Evolutionary conservation across 2,113 vertebrate species (phyloP).

Genomic region (Rhinopomastus cyanomelas): DNA sequence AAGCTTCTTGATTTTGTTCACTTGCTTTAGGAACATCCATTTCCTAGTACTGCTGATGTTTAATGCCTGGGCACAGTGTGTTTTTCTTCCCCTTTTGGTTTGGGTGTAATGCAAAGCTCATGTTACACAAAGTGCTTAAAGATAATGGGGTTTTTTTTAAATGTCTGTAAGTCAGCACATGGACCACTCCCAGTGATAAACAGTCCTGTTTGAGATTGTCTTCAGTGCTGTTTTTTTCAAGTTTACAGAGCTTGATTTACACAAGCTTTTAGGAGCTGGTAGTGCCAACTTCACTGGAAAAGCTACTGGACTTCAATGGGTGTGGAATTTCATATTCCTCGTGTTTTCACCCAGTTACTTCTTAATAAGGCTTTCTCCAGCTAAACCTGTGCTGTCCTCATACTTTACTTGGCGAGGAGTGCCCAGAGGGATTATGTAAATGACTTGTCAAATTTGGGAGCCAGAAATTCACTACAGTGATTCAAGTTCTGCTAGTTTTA

Average conservation of each 20-base stretch:
- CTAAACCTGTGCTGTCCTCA: not conserved
- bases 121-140: not conserved
- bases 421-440: not conserved
- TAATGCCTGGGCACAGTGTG: conserved; percentile 24
- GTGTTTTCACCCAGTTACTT: not conserved
- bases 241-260: not conserved
- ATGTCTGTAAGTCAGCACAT: not conserved
- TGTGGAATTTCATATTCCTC: not conserved
- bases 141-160: not conserved
- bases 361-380: not conserved
- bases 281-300: not conserved
- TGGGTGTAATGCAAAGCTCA: conserved; percentile 19
- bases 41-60: conserved; percentile 47
- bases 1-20: conserved; percentile 63
- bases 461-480: not conserved
- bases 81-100: conserved; percentile 2
- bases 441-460: not conserved
- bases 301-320: not conserved
- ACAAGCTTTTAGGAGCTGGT: not conserved
- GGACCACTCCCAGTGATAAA: not conserved
- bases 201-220: not conserved
- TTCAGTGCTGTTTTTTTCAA: not conserved
- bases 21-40: conserved; percentile 23
- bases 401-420: not conserved
- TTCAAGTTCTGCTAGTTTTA: conserved; percentile 34